Base-by-base conservation (phyloP, 2,113 vertebrate genomes). In the Heterotis niloticus region DNA sequence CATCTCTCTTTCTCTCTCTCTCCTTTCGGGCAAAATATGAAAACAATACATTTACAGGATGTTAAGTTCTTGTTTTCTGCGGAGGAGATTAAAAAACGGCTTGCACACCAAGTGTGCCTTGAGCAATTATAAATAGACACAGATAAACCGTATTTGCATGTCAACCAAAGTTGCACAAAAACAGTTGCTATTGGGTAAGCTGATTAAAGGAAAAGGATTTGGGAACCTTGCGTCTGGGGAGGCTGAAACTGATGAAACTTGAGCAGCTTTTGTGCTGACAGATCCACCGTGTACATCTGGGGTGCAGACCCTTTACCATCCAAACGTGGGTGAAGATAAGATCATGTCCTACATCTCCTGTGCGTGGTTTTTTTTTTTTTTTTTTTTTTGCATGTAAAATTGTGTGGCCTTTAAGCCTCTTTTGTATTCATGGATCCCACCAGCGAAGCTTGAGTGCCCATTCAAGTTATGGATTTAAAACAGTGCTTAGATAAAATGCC, bases 151-250 rank as follows among this genome's bases (percentile, higher is more conserved):
- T 87, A 88, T 91, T 90, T 87, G 88, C 88, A 90, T 90, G 88
- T 91, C 89, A 90, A 87, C 86, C 85, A 88, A 90, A 90, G 89
- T 90, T 88, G 89, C 82, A 85, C 88, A 85, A 87, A 44, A 91
- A 92, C 73, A 86, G 89, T 89, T 90, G 88, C 87, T 87, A 87
- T 90, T 91, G 89, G 88, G 89, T 92, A 92, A 92, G 91, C 91
- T 92, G 91, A 93, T 93, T 93, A 93, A 85, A 84, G 85, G 85
- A 91, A 91, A 90, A 89, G 88, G 91, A 60, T 91, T 90, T 89
- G 88, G 85, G 75, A 85, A 88, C 89, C 88, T 84, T 86, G 84
- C 87, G 87, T 88, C 84, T 88, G 80, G 85, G 89, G 86, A 84
- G 90, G 88, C 89, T 83, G 87, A 86, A 90, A 90, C 85, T 86